These are phyloP conservation scores for Falco columbarius DNA, from an alignment of 2,797 vertebrate genomes.

Conservation along the genomic window DNA sequence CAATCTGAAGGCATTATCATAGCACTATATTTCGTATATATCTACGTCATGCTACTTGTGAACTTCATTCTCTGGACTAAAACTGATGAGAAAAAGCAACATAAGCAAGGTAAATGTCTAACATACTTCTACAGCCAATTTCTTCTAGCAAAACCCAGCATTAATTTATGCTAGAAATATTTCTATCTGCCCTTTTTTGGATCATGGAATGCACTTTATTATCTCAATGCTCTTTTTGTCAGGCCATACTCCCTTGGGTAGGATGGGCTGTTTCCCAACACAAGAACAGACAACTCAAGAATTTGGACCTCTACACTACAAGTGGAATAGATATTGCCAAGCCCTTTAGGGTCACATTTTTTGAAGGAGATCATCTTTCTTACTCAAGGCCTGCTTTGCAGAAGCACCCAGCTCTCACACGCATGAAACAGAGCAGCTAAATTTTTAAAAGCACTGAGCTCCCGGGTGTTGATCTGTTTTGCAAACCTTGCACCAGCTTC, in stretches of 20 bases:
- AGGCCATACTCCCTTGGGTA: conserved; percentile 20
- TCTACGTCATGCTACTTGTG: not conserved
- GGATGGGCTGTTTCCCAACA: not conserved
- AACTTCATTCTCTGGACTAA: not conserved
- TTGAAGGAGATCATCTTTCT: conserved; percentile 10
- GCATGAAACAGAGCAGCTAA: not conserved
- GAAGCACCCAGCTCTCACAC: not conserved
- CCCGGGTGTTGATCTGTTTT: not conserved
- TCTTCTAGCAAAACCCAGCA: not conserved
- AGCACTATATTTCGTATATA: not conserved
- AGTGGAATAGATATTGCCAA: conserved; percentile 7
- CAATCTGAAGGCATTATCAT: not conserved
- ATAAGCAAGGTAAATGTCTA: not conserved
- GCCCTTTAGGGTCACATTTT: conserved; percentile 36
- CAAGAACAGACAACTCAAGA: conserved; percentile 36
- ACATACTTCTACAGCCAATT: not conserved
- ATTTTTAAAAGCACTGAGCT: not conserved
- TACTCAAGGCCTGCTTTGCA: not conserved
- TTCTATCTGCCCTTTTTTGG: not conserved
- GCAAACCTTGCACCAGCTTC: not conserved
- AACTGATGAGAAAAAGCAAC: not conserved
- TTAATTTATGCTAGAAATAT: conserved; percentile 14
- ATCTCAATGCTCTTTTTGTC: conserved; percentile 48
- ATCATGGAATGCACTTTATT: conserved; percentile 20
- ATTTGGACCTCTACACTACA: not conserved